These are phyloP conservation scores for Fragum whitleyi DNA, from an alignment of 2,888 invertebrate species.

Conservation along the genomic window DNA sequence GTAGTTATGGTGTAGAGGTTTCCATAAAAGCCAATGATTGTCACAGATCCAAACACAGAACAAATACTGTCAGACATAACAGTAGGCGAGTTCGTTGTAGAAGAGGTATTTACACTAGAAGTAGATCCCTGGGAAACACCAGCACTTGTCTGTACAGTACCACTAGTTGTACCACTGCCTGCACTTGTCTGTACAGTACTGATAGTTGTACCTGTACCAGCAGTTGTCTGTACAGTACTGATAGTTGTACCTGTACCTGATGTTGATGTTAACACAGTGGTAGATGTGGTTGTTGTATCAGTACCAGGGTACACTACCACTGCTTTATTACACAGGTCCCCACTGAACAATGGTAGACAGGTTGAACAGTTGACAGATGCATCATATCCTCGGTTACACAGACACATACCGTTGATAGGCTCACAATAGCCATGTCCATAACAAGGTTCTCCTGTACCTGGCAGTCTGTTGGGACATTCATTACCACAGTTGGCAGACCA, in stretches of 20 bases:
- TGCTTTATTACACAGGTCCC: constrained; percentile 60
- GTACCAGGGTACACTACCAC: constrained; percentile 17
- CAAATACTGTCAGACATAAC: neutral
- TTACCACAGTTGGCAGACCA: constrained; percentile 65
- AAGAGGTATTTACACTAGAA: neutral
- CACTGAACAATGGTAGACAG: constrained; percentile 53
- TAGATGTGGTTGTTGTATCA: neutral
- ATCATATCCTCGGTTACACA: constrained; percentile 45
- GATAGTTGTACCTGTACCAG: neutral
- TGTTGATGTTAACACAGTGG: neutral
- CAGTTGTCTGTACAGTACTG: neutral
- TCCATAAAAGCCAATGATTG: constrained; percentile 8
- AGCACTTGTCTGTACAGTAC: neutral
- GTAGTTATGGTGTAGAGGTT: neutral
- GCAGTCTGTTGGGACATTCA: constrained; percentile 52
- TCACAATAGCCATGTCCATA: constrained; percentile 67
- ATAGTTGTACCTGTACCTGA: neutral
- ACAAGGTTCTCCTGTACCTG: constrained; percentile 46
- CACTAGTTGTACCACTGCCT: neutral
- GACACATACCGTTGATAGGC: constrained; percentile 57
- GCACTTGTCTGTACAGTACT: neutral
- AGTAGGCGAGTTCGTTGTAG: neutral
- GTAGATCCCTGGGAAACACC: neutral
- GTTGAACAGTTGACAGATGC: constrained; percentile 37
- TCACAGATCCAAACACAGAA: constrained; percentile 5